Conservation (phyloP, 2,888 invertebrate species). For the Fragum sueziense region DNA sequence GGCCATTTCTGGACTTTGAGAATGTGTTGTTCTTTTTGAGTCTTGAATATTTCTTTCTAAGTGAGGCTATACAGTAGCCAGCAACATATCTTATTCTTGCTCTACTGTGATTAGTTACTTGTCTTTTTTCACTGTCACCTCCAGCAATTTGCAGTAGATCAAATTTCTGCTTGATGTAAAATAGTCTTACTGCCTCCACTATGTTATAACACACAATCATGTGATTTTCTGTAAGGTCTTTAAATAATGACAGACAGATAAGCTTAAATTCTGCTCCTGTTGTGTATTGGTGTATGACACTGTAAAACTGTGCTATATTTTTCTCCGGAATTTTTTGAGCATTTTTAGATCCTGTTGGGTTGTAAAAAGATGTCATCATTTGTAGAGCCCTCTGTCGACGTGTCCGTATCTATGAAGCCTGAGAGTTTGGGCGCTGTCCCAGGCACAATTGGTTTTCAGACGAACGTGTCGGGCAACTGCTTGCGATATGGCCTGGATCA, state of each 20-base stretch:
- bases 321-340: no score
- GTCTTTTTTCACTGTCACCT: not conserved
- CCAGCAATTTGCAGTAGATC: not conserved
- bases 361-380: no score
- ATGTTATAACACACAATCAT: conserved; percentile 15
- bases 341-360: no score
- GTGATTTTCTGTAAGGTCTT: conserved; percentile 2
- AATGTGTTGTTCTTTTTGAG: conserved; percentile 6
- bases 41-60: conserved; percentile 28
- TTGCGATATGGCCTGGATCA: not conserved
- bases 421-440: not conserved
- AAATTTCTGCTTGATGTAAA: conserved; percentile 22
- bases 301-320: not conserved
- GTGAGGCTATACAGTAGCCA: conserved; percentile 28
- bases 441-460: not conserved
- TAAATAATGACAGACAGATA: not conserved
- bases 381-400: no score
- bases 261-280: conserved; percentile 16
- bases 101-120: conserved; percentile 23
- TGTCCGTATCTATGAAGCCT: no score
- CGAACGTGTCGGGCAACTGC: not conserved
- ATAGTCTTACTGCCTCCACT: conserved; percentile 8
- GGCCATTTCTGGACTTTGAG: conserved; percentile 2
- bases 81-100: conserved; percentile 34
- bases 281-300: not conserved